Conservation (phyloP, 1,140 invertebrate species). For the Protaetia brevitarsis region DNA sequence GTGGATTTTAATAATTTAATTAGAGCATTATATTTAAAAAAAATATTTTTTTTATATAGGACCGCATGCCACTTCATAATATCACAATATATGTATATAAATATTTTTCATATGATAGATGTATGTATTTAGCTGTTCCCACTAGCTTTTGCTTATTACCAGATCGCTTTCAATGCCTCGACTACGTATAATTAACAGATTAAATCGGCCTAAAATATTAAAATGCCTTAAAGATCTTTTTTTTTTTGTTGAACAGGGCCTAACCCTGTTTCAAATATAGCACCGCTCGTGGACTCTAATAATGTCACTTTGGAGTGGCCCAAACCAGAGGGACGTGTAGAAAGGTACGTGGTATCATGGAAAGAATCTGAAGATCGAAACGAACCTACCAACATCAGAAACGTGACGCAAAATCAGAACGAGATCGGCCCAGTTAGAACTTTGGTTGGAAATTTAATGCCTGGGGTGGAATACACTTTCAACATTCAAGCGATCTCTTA, state of each 20-base stretch:
- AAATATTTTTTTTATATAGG: too few relatives aligned
- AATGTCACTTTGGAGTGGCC: conserved; percentile 89
- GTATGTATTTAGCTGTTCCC: too few relatives aligned
- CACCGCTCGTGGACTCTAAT: conserved; percentile 75
- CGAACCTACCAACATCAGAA: conserved; percentile 41
- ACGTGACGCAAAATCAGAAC: conserved; percentile 46
- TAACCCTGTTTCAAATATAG: conserved; percentile 79
- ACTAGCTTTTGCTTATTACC: too few relatives aligned
- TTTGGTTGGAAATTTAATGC: conserved; percentile 71
- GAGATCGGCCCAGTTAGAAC: conserved; percentile 54
- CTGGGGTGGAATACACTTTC: conserved; percentile 76
- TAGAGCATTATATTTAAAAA: too few relatives aligned
- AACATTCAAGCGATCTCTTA: conserved; percentile 75
- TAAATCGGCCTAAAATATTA: too few relatives aligned
- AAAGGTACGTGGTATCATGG: conserved; percentile 76
- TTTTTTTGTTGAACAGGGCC: conserved; percentile 58
- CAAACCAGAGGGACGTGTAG: conserved; percentile 77
- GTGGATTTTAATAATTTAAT: too few relatives aligned
- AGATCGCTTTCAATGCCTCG: too few relatives aligned
- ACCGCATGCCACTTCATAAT: too few relatives aligned
- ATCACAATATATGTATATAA: too few relatives aligned
- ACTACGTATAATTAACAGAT: too few relatives aligned
- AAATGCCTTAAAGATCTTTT: background rate
- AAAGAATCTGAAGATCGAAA: conserved; percentile 57
- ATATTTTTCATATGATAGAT: too few relatives aligned